phyloP scores from a whole-genome alignment of 2,797 vertebrate genomes.

The Heterohyrax brucei region DNA sequence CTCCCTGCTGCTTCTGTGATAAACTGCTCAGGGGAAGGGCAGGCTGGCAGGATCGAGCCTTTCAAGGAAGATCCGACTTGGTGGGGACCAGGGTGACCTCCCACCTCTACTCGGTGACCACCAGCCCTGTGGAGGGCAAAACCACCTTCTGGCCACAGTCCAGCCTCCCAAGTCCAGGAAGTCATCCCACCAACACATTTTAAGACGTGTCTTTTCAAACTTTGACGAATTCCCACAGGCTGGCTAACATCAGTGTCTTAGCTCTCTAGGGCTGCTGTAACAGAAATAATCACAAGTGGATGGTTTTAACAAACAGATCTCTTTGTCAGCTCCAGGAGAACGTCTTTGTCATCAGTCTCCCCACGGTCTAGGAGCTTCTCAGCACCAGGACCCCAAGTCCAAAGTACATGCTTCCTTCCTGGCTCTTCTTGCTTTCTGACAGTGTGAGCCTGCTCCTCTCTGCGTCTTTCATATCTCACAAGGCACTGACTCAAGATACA shows the following conservation, averaged over 20 bases:
- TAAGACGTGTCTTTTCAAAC: neutral
- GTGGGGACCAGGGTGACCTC: neutral
- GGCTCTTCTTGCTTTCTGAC: too few relatives aligned
- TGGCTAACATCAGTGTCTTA: neutral
- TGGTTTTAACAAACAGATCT: too few relatives aligned
- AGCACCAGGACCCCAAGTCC: too few relatives aligned
- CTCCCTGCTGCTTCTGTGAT: neutral
- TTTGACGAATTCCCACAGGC: neutral
- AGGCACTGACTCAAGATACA: too few relatives aligned
- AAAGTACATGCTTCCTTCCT: too few relatives aligned
- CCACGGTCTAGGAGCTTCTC: too few relatives aligned
- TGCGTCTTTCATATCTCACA: too few relatives aligned
- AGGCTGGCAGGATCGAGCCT: neutral
- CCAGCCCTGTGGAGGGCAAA: neutral
- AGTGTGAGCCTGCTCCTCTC: too few relatives aligned
- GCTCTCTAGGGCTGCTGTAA: too few relatives aligned
- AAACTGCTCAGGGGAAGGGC: rapidly evolving
- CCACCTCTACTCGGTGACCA: neutral
- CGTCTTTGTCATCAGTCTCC: too few relatives aligned
- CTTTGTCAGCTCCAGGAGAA: too few relatives aligned
- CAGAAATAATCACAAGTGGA: too few relatives aligned
- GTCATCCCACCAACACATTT: neutral
- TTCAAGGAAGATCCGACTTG: neutral
- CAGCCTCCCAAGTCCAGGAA: neutral
- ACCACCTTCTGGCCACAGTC: neutral